phyloP scores from a whole-genome alignment of 1,140 invertebrate genomes.

The Drosophila equinoxialis region DNA sequence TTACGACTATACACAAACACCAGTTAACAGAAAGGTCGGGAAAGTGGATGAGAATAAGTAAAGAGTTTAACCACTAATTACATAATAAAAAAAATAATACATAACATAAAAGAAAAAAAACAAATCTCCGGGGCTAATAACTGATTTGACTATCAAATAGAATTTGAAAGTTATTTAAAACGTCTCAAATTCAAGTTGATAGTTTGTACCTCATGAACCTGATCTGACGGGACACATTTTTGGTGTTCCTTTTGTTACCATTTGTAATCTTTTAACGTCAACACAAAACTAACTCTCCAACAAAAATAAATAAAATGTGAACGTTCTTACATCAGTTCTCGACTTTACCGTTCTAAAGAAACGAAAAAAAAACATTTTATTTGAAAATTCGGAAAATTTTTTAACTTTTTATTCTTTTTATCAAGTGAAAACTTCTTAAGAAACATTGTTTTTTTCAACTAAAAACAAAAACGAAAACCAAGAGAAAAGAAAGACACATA shows the following conservation, averaged over 20 bases:
- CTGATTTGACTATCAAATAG: neutral
- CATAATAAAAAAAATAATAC: neutral
- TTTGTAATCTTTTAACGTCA: conserved; percentile 68
- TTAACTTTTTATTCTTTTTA: too few species aligned
- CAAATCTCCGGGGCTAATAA: neutral
- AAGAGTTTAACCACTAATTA: conserved; percentile 10
- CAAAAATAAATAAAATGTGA: too few species aligned
- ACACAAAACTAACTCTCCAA: conserved; percentile 26
- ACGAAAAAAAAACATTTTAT: too few species aligned
- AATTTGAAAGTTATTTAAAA: neutral
- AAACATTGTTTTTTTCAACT: too few species aligned
- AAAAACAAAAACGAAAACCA: too few species aligned
- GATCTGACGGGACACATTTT: too few species aligned
- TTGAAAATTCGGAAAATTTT: too few species aligned
- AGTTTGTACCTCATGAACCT: too few species aligned
- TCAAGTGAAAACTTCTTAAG: too few species aligned
- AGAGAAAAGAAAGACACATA: too few species aligned
- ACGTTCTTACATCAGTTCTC: too few species aligned
- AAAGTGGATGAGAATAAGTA: neutral
- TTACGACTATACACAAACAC: conserved; percentile 31
- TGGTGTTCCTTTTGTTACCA: neutral
- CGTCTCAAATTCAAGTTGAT: neutral
- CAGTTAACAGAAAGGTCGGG: neutral
- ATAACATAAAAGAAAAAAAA: neutral
- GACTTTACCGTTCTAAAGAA: too few species aligned